Evolutionary conservation across 2,797 vertebrate genomes (phyloP).

Genomic region (Sebastes kiyomatsui): DNA sequence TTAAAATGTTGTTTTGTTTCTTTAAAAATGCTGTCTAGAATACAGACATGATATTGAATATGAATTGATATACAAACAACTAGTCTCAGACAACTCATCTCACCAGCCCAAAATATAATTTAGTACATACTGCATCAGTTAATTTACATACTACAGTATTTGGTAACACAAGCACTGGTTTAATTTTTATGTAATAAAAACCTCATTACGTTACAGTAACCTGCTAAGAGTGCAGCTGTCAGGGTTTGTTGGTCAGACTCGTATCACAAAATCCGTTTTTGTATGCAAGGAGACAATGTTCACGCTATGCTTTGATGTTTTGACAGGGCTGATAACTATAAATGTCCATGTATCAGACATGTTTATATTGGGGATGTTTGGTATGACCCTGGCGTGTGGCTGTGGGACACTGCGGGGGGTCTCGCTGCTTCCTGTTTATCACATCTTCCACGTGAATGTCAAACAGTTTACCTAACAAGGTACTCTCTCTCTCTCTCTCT

Average conservation of each 20-base stretch:
- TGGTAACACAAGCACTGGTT: background rate
- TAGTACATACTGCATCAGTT: background rate
- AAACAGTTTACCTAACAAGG: constrained; percentile 84
- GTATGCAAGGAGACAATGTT: constrained; percentile 41
- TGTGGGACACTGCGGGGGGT: constrained; percentile 73
- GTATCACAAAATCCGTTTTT: constrained; percentile 42
- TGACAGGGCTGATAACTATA: constrained; percentile 70
- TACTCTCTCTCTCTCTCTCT: constrained; percentile 48
- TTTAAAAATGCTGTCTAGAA: background rate
- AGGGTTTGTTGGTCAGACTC: constrained; percentile 7
- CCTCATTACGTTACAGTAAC: background rate
- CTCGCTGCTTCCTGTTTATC: constrained; percentile 80
- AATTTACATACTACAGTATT: background rate
- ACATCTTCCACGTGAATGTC: constrained; percentile 77
- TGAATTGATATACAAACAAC: background rate
- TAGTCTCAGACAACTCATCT: background rate
- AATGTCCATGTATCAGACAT: constrained; percentile 67
- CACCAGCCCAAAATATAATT: background rate
- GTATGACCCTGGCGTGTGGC: constrained; percentile 77
- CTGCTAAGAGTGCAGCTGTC: background rate
- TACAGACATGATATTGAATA: background rate
- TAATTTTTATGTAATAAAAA: background rate
- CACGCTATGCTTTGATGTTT: constrained; percentile 64
- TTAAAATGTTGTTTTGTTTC: background rate
- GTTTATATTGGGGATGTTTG: constrained; percentile 79